These are phyloP conservation scores for Lamproptera curius DNA, from an alignment of 2,888 invertebrate species.

Conservation along the genomic window DNA sequence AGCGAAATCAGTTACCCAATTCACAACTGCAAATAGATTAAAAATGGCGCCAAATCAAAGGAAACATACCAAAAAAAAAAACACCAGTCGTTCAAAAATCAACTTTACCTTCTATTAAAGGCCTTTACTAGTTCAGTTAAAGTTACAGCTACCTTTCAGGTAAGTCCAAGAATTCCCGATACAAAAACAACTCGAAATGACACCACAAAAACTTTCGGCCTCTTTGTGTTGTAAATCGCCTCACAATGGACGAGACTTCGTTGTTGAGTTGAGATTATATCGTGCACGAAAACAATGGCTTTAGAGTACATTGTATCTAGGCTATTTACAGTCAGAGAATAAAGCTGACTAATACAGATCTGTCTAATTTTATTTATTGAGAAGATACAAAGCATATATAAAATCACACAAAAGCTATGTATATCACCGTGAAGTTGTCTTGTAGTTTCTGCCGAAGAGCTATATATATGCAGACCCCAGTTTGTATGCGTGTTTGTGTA, in stretches of 20 bases:
- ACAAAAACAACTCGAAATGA: slow-evolving; percentile 43
- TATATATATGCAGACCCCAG: too few species aligned
- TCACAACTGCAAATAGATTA: slow-evolving; percentile 18
- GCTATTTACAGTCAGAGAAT: too few species aligned
- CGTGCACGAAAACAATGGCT: slow-evolving; percentile 47
- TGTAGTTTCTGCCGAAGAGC: too few species aligned
- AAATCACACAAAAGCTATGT: too few species aligned
- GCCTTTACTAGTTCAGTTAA: neutral
- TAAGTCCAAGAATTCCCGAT: slow-evolving; percentile 52
- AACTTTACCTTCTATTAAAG: slow-evolving; percentile 11
- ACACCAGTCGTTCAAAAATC: slow-evolving; percentile 6
- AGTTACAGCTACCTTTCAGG: slow-evolving; percentile 53
- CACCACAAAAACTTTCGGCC: slow-evolving; percentile 57
- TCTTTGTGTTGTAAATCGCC: slow-evolving; percentile 57
- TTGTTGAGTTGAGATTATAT: slow-evolving; percentile 62
- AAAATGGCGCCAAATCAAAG: slow-evolving; percentile 16
- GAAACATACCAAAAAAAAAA: neutral
- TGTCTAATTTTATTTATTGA: too few species aligned
- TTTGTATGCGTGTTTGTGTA: too few species aligned
- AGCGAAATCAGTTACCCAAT: neutral
- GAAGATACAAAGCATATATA: too few species aligned
- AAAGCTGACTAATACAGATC: too few species aligned
- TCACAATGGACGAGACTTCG: slow-evolving; percentile 60
- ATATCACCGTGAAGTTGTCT: too few species aligned
- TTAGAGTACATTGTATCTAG: too few species aligned